Evolutionary conservation across 2,797 vertebrate species (phyloP).

Genomic region (Rhadinocentrus ornatus): DNA sequence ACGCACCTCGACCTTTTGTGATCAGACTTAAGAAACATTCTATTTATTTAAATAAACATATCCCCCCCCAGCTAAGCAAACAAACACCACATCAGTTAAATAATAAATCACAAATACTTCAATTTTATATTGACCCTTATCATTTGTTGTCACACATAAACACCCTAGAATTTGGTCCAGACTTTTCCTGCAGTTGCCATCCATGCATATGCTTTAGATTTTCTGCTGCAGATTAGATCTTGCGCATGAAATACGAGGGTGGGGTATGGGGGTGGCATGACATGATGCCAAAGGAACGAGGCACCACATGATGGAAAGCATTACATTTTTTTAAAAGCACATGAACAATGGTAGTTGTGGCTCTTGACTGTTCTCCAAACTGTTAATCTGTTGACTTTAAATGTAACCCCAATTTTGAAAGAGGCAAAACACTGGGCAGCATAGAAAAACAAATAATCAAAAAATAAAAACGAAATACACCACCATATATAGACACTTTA

Average conservation of each 20-base stretch:
- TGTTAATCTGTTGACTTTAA: neutral
- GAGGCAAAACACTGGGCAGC: no score
- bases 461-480: no score
- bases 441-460: no score
- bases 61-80: no score
- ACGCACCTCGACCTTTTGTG: neutral
- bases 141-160: neutral
- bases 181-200: neutral
- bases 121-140: neutral
- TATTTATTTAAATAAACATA: neutral
- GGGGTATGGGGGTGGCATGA: neutral
- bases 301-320: neutral
- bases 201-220: neutral
- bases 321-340: neutral
- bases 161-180: no score
- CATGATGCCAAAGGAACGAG: neutral
- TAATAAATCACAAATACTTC: neutral
- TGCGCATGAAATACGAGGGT: neutral
- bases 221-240: neutral
- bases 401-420: no score
- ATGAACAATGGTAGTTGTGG: neutral
- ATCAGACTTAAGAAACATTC: neutral
- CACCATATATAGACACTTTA: neutral
- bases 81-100: neutral
- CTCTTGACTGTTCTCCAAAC: neutral